phyloP scores from a whole-genome alignment of 2,888 invertebrate species.

The Brachyptera putata region DNA sequence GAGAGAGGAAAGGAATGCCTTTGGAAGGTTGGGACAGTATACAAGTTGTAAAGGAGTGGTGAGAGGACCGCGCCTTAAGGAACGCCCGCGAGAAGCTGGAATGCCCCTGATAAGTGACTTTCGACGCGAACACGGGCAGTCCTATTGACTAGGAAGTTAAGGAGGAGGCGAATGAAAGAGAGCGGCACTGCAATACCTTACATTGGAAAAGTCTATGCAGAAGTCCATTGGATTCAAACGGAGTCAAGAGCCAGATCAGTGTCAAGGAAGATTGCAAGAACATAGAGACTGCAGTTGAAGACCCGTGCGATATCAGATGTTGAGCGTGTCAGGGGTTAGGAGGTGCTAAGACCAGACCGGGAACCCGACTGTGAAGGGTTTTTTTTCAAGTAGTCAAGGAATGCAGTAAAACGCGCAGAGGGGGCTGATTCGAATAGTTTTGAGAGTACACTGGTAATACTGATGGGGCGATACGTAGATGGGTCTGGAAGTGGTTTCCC shows the following conservation, averaged over 20 bases:
- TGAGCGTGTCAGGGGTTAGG: not conserved
- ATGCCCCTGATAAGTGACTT: not conserved
- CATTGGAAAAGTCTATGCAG: not conserved
- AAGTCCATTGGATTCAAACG: not conserved
- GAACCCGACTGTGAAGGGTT: not conserved
- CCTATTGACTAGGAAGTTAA: not conserved
- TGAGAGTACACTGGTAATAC: not conserved
- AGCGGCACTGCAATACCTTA: not conserved
- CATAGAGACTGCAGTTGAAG: not conserved
- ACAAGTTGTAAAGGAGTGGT: not conserved
- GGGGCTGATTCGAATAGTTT: not conserved
- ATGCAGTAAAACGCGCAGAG: not conserved
- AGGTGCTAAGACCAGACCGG: not conserved
- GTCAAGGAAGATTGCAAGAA: not conserved
- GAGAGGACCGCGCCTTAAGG: not conserved
- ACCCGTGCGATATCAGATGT: not conserved
- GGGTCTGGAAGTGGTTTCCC: not conserved
- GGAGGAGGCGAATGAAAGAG: not conserved
- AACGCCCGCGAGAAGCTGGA: not conserved
- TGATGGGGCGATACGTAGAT: not conserved
- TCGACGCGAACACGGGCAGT: not conserved
- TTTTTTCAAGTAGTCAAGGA: not conserved
- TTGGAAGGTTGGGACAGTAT: not conserved
- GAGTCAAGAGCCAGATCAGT: not conserved
- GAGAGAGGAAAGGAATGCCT: not conserved